phyloP scores from a whole-genome alignment of 2,113 vertebrate species.

The Neolamprologus brichardi region DNA sequence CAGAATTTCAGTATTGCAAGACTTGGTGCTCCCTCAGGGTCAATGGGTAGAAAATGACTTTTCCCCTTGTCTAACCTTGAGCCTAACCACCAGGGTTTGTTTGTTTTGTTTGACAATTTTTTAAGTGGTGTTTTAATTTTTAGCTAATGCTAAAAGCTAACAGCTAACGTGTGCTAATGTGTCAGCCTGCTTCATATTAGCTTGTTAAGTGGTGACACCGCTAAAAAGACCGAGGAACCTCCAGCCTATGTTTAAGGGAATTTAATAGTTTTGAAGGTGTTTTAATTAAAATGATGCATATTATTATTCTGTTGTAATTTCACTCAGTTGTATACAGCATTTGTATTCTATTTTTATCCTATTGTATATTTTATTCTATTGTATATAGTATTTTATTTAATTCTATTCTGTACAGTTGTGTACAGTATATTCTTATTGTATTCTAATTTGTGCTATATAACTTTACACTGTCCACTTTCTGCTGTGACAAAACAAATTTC shows the following conservation, averaged over 20 bases:
- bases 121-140: no score
- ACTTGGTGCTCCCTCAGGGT: no score
- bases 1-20: not conserved
- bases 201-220: not conserved
- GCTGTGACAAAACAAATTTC: not conserved
- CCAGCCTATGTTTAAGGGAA: not conserved
- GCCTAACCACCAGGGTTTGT: no score
- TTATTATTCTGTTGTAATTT: not conserved
- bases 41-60: no score
- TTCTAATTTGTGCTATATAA: not conserved
- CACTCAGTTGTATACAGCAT: not conserved
- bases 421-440: not conserved
- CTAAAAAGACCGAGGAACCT: not conserved
- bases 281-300: not conserved
- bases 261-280: not conserved
- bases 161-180: fast-evolving
- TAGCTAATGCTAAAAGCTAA: not conserved
- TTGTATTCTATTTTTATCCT: no score
- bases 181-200: not conserved
- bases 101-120: no score
- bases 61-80: no score
- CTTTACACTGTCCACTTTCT: not conserved
- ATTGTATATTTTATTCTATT: no score
- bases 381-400: not conserved
- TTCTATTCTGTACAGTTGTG: not conserved